These are phyloP conservation scores for Lontra canadensis DNA, from an alignment of 2,113 vertebrate species.

Conservation along the genomic window DNA sequence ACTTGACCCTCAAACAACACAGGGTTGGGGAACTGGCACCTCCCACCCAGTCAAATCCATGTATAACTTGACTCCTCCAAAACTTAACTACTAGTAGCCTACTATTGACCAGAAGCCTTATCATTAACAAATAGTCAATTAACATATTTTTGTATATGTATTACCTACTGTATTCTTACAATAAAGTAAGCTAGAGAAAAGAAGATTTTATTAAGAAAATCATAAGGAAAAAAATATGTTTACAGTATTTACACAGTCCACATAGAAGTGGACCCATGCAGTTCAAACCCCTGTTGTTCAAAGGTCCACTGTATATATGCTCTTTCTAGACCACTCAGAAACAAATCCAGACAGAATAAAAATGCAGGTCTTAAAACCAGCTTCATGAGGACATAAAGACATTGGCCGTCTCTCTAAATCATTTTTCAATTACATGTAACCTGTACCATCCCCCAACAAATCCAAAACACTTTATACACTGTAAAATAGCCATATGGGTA, in stretches of 20 bases:
- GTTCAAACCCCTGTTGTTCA: not conserved
- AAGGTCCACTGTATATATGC: not conserved
- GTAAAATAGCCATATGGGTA: not conserved
- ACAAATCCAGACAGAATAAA: not conserved
- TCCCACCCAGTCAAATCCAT: not conserved
- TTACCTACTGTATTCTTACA: not conserved
- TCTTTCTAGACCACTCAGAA: not conserved
- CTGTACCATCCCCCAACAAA: slow-evolving; percentile 4
- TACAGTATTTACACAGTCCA: not conserved
- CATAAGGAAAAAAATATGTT: not conserved
- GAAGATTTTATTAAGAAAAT: not conserved
- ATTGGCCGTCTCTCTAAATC: not conserved
- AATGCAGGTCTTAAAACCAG: not conserved
- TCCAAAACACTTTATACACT: not conserved
- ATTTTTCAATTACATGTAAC: not conserved
- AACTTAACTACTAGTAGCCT: not conserved
- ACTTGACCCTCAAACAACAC: not conserved
- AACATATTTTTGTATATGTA: not conserved
- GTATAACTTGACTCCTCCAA: not conserved
- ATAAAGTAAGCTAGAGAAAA: not conserved
- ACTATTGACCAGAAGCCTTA: not conserved
- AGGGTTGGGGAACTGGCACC: not conserved
- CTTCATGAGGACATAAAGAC: not conserved
- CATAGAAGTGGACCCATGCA: not conserved
- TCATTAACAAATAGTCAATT: not conserved